Evolutionary conservation across 2,888 invertebrate genomes (phyloP).

Genomic region (Caprella mutica): DNA sequence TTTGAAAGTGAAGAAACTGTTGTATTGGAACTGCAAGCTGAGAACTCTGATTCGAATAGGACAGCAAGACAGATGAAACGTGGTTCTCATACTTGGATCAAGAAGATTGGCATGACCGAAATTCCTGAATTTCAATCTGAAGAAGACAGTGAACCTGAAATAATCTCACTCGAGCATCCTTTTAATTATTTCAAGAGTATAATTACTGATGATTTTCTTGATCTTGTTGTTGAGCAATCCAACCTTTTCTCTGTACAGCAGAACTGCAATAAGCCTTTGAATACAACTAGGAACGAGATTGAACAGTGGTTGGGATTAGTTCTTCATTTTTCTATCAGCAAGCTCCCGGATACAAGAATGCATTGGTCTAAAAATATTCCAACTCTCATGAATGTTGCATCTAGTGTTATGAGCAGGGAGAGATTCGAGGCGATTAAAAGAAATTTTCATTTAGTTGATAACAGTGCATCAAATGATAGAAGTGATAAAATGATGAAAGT

Average conservation of each 20-base stretch:
- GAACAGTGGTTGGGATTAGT: conserved; percentile 12
- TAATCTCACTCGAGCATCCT: too few relatives aligned
- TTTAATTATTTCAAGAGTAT: too few relatives aligned
- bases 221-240: not conserved
- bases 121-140: too few relatives aligned
- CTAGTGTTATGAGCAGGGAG: not conserved
- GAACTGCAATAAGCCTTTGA: conserved; percentile 11
- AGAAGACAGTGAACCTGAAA: too few relatives aligned
- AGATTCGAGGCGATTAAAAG: not conserved
- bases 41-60: too few relatives aligned
- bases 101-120: too few relatives aligned
- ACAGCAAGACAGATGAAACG: too few relatives aligned
- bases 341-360: not conserved
- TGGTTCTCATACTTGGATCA: too few relatives aligned
- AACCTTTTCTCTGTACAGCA: conserved; percentile 6
- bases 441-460: not conserved
- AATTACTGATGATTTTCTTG: conserved; percentile 7
- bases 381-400: not conserved
- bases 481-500: conserved; percentile 1
- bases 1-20: too few relatives aligned
- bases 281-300: conserved; percentile 1
- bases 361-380: not conserved
- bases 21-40: too few relatives aligned
- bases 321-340: conserved; percentile 11
- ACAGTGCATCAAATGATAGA: conserved; percentile 1